These are phyloP conservation scores for Sinohyriopsis cumingii DNA, from an alignment of 2,888 invertebrate genomes.

Conservation along the genomic window DNA sequence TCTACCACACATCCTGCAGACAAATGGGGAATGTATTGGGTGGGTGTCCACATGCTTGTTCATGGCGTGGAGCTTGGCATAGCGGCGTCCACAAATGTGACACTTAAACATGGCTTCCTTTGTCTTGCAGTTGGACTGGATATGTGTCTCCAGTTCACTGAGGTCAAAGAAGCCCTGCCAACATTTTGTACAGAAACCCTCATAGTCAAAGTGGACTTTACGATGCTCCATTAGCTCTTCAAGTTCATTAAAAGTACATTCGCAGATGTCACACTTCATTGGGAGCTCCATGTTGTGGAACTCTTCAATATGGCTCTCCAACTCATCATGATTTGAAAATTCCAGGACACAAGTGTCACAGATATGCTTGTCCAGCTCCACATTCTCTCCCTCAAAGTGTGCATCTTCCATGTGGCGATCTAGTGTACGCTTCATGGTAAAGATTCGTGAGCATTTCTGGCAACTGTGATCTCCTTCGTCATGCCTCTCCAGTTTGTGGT, in stretches of 20 bases:
- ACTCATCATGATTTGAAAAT: conserved; percentile 15
- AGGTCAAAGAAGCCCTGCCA: conserved; percentile 44
- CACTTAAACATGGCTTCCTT: conserved; percentile 38
- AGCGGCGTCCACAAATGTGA: conserved; percentile 33
- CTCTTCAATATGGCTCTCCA: conserved; percentile 23
- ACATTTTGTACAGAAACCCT: conserved; percentile 35
- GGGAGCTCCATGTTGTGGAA: conserved; percentile 27
- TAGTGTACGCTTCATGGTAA: conserved; percentile 24
- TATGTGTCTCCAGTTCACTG: conserved; percentile 31
- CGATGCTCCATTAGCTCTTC: conserved; percentile 32
- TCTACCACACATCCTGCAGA: conserved; percentile 38
- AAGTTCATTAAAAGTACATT: conserved; percentile 29
- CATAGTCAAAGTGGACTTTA: conserved; percentile 37
- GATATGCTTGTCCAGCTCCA: conserved; percentile 15
- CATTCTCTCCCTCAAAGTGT: conserved; percentile 15
- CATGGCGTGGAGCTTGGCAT: conserved; percentile 32
- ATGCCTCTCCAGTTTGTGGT: conserved; percentile 28
- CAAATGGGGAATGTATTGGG: conserved; percentile 36
- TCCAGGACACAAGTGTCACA: conserved; percentile 34
- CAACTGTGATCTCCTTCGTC: conserved; percentile 30
- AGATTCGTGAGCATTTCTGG: conserved; percentile 28
- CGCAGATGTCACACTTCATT: conserved; percentile 41
- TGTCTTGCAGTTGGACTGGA: conserved; percentile 29
- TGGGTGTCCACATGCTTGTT: conserved; percentile 42
- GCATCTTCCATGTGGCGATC: conserved; percentile 33